Base-by-base conservation (phyloP, 1,140 invertebrate genomes). In the Caenorhabditis tropicalis region DNA sequence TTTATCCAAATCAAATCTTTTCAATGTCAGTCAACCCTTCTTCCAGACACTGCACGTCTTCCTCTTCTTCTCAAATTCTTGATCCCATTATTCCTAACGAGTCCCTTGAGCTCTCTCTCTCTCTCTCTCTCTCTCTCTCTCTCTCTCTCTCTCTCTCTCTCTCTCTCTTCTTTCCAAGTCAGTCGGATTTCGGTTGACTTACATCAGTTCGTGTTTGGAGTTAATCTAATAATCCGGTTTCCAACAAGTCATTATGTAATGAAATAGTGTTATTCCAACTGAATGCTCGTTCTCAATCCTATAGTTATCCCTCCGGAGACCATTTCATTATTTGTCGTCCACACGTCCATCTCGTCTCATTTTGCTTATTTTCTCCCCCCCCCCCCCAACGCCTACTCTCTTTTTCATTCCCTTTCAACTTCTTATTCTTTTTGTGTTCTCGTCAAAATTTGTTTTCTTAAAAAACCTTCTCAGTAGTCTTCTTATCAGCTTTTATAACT, bases 301-400 rank as follows among this genome's bases (percentile, higher is more conserved):
- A 43, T n/a, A 12, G 27, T 43, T 74, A 29, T 43, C 65, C 33
- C 65, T 43, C 65, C 33, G 29, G 65, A 74, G 65, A 74, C 65
- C 65, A 74, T 36, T 74, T 74, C 65, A 74, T 74, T 74, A 74
- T 74, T 74, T 43, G 65, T 74, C 65, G 65, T 36, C 36, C 58
- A 65, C 58, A 65, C 65, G 65, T 74, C 65, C 65, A 43, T 74
- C 65, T 70, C 60, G 60, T 70, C 60, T 74, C 65, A 43, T 74
- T 74, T 74, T 74, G 36, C 65, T 39, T 74, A 74, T 74, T 74
- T 74, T 43, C 33, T 74, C 21, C 65, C 36, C 12, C 43, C 15
- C 43, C 65, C 43, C 15, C n/a, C 39, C 39, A 6, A 43, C 12
- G 19, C 16, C 65, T 74, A 5, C 24, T 27, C 27, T 27, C 10